These are phyloP conservation scores for Eubasilissa splendida DNA, from an alignment of 2,888 invertebrate genomes.

Conservation along the genomic window DNA sequence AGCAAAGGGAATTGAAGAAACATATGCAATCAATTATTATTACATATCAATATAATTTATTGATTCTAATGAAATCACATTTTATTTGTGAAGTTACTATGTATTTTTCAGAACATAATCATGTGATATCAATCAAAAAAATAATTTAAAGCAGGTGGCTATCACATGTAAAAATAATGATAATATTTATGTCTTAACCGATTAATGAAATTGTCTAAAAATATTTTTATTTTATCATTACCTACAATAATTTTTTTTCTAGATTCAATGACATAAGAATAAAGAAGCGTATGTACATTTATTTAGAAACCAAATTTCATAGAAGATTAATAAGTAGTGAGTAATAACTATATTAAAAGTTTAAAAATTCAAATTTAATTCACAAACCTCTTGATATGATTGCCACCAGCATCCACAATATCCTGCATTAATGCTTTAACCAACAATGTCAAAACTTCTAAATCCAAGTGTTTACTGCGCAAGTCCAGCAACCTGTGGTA, in stretches of 20 bases:
- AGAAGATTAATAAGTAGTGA: not conserved
- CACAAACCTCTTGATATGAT: constrained; percentile 63
- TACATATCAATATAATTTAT: too few relatives aligned
- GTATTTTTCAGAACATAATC: too few relatives aligned
- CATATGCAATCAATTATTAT: too few relatives aligned
- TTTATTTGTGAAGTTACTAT: too few relatives aligned
- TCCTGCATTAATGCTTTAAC: constrained; percentile 80
- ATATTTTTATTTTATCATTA: not conserved
- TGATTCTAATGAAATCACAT: too few relatives aligned
- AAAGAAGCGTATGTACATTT: not conserved
- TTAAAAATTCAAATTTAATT: constrained; percentile 51
- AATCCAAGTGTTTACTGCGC: constrained; percentile 84
- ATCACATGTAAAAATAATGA: too few relatives aligned
- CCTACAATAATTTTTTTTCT: too few relatives aligned
- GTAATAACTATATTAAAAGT: not conserved
- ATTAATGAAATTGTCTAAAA: constrained; percentile 4
- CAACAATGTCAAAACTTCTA: constrained; percentile 82
- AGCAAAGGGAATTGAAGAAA: too few relatives aligned
- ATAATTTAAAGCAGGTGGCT: too few relatives aligned
- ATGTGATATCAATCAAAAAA: too few relatives aligned
- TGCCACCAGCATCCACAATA: constrained; percentile 75
- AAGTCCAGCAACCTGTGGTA: constrained; percentile 90
- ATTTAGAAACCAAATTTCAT: not conserved
- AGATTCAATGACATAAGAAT: too few relatives aligned
- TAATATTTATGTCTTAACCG: too few relatives aligned